Percentiles rank a stretch among this genome's conserved stretches.
phyloP scores from a whole-genome alignment of 2,797 vertebrate genomes.

The Crypturellus tataupa region DNA sequence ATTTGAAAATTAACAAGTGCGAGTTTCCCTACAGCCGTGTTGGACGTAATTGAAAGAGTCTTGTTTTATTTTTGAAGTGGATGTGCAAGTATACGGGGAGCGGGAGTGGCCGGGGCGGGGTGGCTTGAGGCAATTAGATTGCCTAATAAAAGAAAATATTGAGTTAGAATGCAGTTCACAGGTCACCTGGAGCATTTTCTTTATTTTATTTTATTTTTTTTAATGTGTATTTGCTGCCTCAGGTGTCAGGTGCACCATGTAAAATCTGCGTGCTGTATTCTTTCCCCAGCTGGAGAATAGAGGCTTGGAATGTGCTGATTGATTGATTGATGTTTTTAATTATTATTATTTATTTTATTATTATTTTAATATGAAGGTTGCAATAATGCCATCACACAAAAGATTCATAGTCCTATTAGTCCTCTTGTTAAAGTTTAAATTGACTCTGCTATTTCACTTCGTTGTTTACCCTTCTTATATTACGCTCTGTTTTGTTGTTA shows the following conservation, averaged over 20 bases:
- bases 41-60: constrained; percentile 15
- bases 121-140: constrained; percentile 21
- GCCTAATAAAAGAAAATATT: constrained; percentile 43
- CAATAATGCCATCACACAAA: not conserved
- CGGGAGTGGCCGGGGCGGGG: constrained; percentile 53
- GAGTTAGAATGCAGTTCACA: constrained; percentile 12
- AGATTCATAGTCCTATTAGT: not conserved
- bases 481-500: not conserved
- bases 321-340: not conserved
- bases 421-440: not conserved
- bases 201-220: not conserved
- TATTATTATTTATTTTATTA: too few species aligned
- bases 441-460: not conserved
- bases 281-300: too few species aligned
- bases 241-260: not conserved
- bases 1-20: not conserved
- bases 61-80: constrained; percentile 26
- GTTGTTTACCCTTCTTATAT: not conserved
- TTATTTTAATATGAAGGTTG: not conserved
- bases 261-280: not conserved
- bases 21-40: not conserved
- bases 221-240: not conserved
- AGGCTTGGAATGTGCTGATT: not conserved
- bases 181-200: not conserved
- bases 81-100: constrained; percentile 10